phyloP scores from a whole-genome alignment of 2,113 vertebrate species.

The Tupaia chinensis region DNA sequence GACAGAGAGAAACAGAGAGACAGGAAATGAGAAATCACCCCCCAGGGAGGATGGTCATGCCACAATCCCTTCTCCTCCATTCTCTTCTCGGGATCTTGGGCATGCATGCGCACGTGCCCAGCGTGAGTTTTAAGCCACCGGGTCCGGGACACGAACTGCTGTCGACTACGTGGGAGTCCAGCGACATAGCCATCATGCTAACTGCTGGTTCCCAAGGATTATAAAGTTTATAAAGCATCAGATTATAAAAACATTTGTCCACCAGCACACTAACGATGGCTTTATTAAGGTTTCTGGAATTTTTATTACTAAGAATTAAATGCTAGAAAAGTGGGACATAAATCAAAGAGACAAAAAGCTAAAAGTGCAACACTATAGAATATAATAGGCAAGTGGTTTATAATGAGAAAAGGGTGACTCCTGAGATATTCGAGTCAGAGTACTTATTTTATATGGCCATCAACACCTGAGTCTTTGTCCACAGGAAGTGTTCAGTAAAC shows the following conservation, averaged over 20 bases:
- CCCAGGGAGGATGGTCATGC: too few relatives aligned
- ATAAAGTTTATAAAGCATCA: constrained; percentile 26
- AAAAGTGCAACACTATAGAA: background rate
- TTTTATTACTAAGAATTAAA: background rate
- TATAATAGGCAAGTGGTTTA: background rate
- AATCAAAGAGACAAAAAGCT: background rate
- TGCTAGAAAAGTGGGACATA: background rate
- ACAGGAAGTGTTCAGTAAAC: constrained; percentile 47
- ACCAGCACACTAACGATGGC: background rate
- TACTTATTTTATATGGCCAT: constrained; percentile 6
- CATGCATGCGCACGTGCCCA: too few relatives aligned
- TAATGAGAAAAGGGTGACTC: background rate
- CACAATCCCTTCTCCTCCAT: too few relatives aligned
- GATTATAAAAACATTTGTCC: background rate
- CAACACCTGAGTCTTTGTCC: constrained; percentile 20
- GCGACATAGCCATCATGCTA: too few relatives aligned
- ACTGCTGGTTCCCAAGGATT: background rate
- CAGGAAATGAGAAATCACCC: too few relatives aligned
- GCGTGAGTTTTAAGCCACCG: too few relatives aligned
- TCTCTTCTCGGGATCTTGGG: too few relatives aligned
- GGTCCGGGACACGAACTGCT: too few relatives aligned
- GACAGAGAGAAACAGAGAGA: too few relatives aligned
- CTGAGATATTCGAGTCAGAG: background rate
- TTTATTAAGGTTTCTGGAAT: background rate
- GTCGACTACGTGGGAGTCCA: too few relatives aligned